Evolutionary conservation across 2,888 invertebrate genomes (phyloP).

Genomic region (Sphecodes monilicornis): DNA sequence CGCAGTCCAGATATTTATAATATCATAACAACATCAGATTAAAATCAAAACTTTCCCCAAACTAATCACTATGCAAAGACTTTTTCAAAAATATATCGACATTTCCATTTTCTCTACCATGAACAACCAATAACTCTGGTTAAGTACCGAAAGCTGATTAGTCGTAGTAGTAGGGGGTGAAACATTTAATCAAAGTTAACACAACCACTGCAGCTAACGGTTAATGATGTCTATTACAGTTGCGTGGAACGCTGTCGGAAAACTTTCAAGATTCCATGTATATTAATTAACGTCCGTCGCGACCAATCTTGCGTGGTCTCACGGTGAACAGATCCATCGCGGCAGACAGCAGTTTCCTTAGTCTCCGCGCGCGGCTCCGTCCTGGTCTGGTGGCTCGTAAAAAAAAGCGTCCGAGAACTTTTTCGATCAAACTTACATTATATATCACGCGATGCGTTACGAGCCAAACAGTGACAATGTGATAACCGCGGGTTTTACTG

Average conservation of each 20-base stretch:
- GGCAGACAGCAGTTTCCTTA: neutral
- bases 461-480: conserved; percentile 44
- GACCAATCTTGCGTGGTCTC: neutral
- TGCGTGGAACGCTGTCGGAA: neutral
- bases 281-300: neutral
- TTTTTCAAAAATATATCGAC: neutral
- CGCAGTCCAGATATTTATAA: too few relatives aligned
- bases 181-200: neutral
- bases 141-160: neutral
- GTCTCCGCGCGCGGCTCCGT: neutral
- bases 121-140: neutral
- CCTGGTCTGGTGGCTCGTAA: conserved; percentile 26
- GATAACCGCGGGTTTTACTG: conserved; percentile 47
- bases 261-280: neutral
- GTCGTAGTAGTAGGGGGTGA: neutral
- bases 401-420: conserved; percentile 38
- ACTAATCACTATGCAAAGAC: neutral
- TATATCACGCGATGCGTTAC: conserved; percentile 52
- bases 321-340: neutral
- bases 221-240: neutral
- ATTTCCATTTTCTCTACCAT: neutral
- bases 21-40: neutral
- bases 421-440: conserved; percentile 60
- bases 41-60: neutral
- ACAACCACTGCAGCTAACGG: neutral